These are phyloP conservation scores for Lycopodina hypogea DNA, from an alignment of 37 sponge, comb jelly and placozoan genomes.

Conservation along the genomic window DNA sequence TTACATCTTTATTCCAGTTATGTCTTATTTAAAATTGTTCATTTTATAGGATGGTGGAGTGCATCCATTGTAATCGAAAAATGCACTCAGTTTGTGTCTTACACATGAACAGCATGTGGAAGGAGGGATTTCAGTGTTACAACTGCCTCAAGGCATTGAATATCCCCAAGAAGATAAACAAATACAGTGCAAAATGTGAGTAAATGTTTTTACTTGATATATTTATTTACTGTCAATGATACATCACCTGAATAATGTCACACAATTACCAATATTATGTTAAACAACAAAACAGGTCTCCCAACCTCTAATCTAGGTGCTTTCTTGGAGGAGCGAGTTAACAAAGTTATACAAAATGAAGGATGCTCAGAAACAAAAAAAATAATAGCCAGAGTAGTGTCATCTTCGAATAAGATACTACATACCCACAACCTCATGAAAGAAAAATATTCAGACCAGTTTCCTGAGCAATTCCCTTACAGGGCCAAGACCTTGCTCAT, in stretches of 20 bases:
- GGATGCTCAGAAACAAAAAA: constrained; percentile 43
- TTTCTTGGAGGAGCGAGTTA: constrained; percentile 85
- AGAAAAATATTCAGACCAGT: constrained; percentile 64
- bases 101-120: constrained; percentile 72
- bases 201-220: too few relatives aligned
- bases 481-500: constrained; percentile 94
- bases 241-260: too few relatives aligned
- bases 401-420: constrained; percentile 77
- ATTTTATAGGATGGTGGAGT: constrained; percentile 76
- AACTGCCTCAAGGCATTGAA: constrained; percentile 44
- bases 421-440: constrained; percentile 78
- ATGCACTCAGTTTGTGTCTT: constrained; percentile 93
- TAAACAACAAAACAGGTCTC: constrained; percentile 59
- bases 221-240: too few relatives aligned
- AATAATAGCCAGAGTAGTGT: constrained; percentile 85
- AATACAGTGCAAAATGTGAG: constrained; percentile 71
- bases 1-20: too few relatives aligned
- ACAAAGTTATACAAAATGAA: constrained; percentile 26
- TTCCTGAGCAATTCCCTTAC: constrained; percentile 85
- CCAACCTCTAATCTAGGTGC: constrained; percentile 68
- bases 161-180: constrained; percentile 57
- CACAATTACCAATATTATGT: too few relatives aligned
- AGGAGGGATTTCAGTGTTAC: constrained; percentile 75
- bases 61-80: constrained; percentile 82
- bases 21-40: too few relatives aligned